A percentile compares a stretch with the other conserved stretches of the same genome.
These are phyloP conservation scores for Ephialtes manifestator DNA, from an alignment of 2,888 invertebrate species.

Conservation along the genomic window DNA sequence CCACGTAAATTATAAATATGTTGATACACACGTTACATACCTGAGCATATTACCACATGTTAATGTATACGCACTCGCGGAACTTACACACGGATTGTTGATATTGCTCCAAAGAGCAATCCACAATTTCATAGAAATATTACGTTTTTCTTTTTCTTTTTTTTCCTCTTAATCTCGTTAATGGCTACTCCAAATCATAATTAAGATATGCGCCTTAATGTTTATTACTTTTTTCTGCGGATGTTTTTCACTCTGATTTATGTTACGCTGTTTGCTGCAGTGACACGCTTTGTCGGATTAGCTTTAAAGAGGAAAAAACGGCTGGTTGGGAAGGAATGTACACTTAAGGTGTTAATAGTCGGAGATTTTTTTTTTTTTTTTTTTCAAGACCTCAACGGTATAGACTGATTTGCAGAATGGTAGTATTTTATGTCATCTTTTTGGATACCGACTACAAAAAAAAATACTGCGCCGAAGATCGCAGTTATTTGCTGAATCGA, in stretches of 20 bases:
- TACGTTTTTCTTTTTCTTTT: not conserved
- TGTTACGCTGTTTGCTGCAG: not conserved
- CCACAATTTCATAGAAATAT: constrained; percentile 8
- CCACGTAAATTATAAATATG: constrained; percentile 33
- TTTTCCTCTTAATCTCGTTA: constrained; percentile 20
- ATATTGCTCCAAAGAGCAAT: not conserved
- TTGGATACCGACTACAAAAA: too few species aligned
- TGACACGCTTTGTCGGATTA: not conserved
- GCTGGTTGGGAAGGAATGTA: not conserved
- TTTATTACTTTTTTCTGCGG: not conserved
- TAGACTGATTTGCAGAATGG: too few species aligned
- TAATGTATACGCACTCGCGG: not conserved
- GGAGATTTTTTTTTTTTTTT: not conserved
- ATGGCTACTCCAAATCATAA: constrained; percentile 12
- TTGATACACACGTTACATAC: constrained; percentile 39
- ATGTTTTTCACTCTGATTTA: not conserved
- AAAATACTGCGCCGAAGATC: too few species aligned
- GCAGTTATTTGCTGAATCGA: too few species aligned
- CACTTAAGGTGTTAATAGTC: too few species aligned
- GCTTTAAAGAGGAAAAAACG: not conserved
- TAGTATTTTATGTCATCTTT: too few species aligned
- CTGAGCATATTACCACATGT: not conserved
- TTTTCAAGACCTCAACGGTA: not conserved
- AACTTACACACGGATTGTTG: not conserved
- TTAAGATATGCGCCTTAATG: constrained; percentile 19